phyloP scores from a whole-genome alignment of 2,797 vertebrate species.

The Florisuga fusca region DNA sequence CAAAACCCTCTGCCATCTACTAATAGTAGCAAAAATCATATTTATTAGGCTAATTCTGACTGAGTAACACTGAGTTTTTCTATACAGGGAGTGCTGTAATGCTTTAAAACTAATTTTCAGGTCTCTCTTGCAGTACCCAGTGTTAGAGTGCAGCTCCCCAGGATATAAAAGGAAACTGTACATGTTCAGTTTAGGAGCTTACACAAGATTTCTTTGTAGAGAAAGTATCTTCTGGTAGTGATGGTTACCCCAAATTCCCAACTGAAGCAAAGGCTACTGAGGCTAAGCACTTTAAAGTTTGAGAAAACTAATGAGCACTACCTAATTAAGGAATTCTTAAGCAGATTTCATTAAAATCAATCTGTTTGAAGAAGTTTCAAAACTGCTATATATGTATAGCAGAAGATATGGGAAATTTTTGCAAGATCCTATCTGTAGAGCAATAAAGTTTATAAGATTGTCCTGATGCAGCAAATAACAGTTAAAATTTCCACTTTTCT shows the following conservation, averaged over 20 bases:
- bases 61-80: background rate
- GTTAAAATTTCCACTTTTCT: background rate
- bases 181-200: background rate
- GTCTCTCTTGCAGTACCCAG: background rate
- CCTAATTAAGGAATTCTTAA: background rate
- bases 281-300: background rate
- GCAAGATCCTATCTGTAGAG: background rate
- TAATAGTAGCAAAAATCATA: background rate
- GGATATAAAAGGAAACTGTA: background rate
- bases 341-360: background rate
- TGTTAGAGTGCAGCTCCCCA: background rate
- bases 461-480: background rate
- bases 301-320: background rate
- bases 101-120: background rate
- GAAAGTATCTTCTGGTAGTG: background rate
- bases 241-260: background rate
- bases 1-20: background rate
- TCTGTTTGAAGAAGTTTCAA: background rate
- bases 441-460: background rate
- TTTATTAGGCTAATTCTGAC: background rate
- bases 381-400: background rate
- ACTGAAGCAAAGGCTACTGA: background rate
- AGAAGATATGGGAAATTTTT: background rate
- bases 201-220: background rate
- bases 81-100: background rate